Evolutionary conservation across 2,888 invertebrate genomes (phyloP).

Genomic region (Caenorhabditis doughertyi): DNA sequence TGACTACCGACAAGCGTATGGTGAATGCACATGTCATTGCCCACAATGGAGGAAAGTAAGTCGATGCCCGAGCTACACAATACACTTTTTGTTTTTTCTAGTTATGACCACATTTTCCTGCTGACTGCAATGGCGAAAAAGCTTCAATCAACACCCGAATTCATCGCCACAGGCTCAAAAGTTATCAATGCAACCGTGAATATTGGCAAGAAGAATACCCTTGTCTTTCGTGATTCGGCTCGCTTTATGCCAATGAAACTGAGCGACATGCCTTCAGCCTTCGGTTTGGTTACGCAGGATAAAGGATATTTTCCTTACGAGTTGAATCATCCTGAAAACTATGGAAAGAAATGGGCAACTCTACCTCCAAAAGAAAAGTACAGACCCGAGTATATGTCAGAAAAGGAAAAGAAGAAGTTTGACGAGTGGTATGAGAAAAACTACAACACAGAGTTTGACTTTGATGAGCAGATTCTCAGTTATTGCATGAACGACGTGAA

Average conservation of each 20-base stretch:
- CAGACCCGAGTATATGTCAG: conserved; percentile 1
- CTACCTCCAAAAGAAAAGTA: conserved; percentile 7
- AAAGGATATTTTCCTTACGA: conserved; percentile 22
- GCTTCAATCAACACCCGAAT: too few relatives aligned
- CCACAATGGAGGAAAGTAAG: conserved; percentile 7
- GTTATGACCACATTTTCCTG: conserved; percentile 22
- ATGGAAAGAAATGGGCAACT: background rate
- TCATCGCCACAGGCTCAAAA: too few relatives aligned
- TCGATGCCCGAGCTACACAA: background rate
- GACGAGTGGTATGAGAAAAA: background rate
- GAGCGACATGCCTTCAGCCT: background rate
- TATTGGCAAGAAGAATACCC: too few relatives aligned
- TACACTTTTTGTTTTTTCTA: background rate
- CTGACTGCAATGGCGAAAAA: too few relatives aligned
- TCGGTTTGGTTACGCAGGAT: background rate
- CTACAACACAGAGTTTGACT: background rate
- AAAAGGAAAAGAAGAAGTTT: background rate
- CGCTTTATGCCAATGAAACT: conserved; percentile 1
- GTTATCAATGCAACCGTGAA: too few relatives aligned
- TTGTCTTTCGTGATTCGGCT: too few relatives aligned
- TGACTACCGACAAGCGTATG: background rate
- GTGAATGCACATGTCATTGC: conserved; percentile 2
- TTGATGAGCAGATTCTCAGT: conserved; percentile 6
- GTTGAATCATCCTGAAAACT: conserved; percentile 8
- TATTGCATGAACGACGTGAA: conserved; percentile 7